phyloP scores from a whole-genome alignment of 2,113 vertebrate genomes.

The Cercopithecus mona region DNA sequence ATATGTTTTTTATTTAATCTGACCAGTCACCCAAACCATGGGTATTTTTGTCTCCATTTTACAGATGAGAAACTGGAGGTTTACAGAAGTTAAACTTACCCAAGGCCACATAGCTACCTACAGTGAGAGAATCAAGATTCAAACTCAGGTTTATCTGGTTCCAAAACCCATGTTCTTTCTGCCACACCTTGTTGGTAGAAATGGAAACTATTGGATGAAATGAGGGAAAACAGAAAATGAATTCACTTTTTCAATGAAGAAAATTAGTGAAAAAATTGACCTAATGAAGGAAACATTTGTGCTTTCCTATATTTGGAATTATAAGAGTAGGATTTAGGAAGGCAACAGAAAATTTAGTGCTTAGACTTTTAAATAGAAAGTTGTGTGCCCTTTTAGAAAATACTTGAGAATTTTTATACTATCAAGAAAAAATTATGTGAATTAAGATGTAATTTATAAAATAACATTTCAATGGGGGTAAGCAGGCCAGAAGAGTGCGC shows the following conservation, averaged over 20 bases:
- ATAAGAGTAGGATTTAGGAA: background rate
- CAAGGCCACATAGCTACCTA: background rate
- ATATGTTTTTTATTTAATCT: background rate
- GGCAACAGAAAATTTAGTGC: background rate
- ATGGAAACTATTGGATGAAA: background rate
- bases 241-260: background rate
- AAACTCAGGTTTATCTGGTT: background rate
- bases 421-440: background rate
- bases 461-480: background rate
- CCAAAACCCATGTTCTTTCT: background rate
- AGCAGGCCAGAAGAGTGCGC: background rate
- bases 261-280: background rate
- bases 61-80: background rate
- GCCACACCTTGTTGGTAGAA: background rate
- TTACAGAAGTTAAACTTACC: background rate
- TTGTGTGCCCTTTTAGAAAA: background rate
- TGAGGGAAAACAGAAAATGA: background rate
- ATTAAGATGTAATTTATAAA: background rate
- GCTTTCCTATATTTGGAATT: background rate
- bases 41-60: background rate
- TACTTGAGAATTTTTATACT: background rate
- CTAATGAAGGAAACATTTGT: background rate
- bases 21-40: background rate
- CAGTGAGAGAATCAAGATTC: background rate
- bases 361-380: background rate